Base-by-base conservation (phyloP, 2,797 vertebrate species). In the Etheostoma nigrum region DNA sequence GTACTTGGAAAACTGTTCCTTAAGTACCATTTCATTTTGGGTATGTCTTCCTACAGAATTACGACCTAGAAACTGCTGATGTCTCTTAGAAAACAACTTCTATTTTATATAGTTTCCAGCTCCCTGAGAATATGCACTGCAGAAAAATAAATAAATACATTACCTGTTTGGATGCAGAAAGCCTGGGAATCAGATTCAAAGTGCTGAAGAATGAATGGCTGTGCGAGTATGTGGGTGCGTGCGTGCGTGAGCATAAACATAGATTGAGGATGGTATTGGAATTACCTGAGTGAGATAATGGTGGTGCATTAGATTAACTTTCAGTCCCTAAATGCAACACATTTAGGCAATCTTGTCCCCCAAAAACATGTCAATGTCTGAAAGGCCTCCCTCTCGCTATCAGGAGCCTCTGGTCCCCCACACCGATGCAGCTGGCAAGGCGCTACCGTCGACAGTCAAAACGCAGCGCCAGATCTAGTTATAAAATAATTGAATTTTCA, bases 401-500 rank as follows among this genome's bases (percentile, higher is more conserved):
- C 97, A 97, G 97, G 96, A 96, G 96, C 95, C 95, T 95, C 89
- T 93, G 94, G 96, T 95, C 94, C 96, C 95, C 95, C 95, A 91
- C 93, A 89, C 95, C 96, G 97, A 95, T 96, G 94, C 96, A 96
- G 96, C 96, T 97, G 96, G 97, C 96, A 95, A 95, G 89, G 89
- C 96, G 95, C 96, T 96, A 92, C 95, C 96, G 96, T 96, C 94
- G 95, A 97, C 97, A 99, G 98, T 98, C 98, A 99, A 97, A 97
- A 98, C 96, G 97, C 96, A 97, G 97, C 96, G 96, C 96, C 96
- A 97, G 94, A 96, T 97, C 98, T 97, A 96, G 96, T 98, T 98
- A 97, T 98, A 98, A 99, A 99, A 99, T 99, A 99, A 99, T 99
- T 99, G 98, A 99, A 99, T 99, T 99, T 99, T 99, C 98, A 99